These are phyloP conservation scores for Limnephilus marmoratus DNA, from an alignment of 2,888 invertebrate species.

Conservation along the genomic window DNA sequence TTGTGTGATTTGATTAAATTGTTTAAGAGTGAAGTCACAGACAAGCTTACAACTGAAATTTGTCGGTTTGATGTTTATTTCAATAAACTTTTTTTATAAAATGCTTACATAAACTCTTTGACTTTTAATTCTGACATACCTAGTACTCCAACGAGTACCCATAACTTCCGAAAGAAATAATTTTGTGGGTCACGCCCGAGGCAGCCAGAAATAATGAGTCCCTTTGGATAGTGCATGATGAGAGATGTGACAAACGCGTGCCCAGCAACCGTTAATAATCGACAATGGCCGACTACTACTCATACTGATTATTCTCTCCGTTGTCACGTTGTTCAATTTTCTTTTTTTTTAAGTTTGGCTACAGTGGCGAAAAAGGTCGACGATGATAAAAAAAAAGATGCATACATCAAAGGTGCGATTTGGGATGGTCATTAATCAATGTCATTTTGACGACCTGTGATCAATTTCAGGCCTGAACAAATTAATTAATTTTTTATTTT, in stretches of 20 bases:
- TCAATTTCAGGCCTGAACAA: background rate
- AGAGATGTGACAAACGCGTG: background rate
- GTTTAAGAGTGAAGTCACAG: too few relatives aligned
- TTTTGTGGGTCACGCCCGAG: background rate
- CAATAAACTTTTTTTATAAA: too few relatives aligned
- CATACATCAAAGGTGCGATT: background rate
- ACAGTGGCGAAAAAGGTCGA: background rate
- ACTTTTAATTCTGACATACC: background rate
- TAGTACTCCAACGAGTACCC: background rate
- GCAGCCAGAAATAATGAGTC: background rate
- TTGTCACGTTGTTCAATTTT: background rate
- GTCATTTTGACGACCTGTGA: background rate
- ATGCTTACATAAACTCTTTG: too few relatives aligned
- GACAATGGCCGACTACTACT: background rate
- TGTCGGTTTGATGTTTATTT: too few relatives aligned
- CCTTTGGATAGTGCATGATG: background rate
- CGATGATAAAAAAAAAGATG: too few relatives aligned
- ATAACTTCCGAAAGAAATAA: background rate
- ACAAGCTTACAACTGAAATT: too few relatives aligned
- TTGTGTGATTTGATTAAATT: too few relatives aligned
- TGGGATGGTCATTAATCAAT: background rate
- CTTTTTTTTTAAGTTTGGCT: background rate
- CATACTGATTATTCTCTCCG: background rate
- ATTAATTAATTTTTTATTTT: background rate
- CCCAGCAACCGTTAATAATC: background rate